Percentiles rank a stretch among this genome's conserved stretches.
phyloP scores from a whole-genome alignment of 1,140 invertebrate species.

The Carcinoscorpius rotundicauda region DNA sequence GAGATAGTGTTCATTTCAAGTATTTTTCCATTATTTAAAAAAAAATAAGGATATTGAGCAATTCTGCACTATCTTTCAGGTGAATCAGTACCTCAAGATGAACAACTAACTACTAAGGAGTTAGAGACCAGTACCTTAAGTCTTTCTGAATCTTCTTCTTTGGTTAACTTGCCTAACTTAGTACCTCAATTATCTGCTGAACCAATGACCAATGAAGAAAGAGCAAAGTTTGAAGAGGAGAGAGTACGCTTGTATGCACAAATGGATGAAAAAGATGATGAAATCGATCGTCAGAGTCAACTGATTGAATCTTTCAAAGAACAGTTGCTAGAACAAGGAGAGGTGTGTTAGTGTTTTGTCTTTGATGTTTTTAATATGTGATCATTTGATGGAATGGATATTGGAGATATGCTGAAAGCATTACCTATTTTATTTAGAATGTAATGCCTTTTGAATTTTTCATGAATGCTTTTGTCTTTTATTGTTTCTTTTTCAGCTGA shows the following conservation, averaged over 20 bases:
- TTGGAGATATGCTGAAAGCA: no score
- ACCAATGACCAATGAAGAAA: slow-evolving; percentile 46
- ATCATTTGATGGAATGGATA: no score
- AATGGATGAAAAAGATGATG: slow-evolving; percentile 98
- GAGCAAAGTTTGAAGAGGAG: slow-evolving; percentile 61
- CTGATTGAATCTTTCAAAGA: slow-evolving; percentile 94
- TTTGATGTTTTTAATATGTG: no score
- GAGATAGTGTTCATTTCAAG: no score
- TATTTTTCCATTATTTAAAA: no score
- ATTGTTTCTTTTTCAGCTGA: slow-evolving; percentile 40
- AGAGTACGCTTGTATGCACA: slow-evolving; percentile 86
- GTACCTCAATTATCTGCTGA: slow-evolving; percentile 34
- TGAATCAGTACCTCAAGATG: slow-evolving; percentile 80
- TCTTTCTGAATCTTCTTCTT: slow-evolving; percentile 21
- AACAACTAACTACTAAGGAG: slow-evolving; percentile 72
- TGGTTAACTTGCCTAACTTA: slow-evolving; percentile 25
- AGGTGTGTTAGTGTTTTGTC: slow-evolving; percentile 30
- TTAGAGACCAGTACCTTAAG: slow-evolving; percentile 32
- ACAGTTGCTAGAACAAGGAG: slow-evolving; percentile 95
- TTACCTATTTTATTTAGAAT: no score
- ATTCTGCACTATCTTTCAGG: slow-evolving; percentile 37
- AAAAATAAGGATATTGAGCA: no score
- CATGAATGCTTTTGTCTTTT: no score
- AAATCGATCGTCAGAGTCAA: slow-evolving; percentile 96
- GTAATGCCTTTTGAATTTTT: no score